A percentile compares a stretch with the other conserved stretches of the same genome.
phyloP scores from a whole-genome alignment of 1,140 invertebrate species.

The Brachionus calyciflorus region DNA sequence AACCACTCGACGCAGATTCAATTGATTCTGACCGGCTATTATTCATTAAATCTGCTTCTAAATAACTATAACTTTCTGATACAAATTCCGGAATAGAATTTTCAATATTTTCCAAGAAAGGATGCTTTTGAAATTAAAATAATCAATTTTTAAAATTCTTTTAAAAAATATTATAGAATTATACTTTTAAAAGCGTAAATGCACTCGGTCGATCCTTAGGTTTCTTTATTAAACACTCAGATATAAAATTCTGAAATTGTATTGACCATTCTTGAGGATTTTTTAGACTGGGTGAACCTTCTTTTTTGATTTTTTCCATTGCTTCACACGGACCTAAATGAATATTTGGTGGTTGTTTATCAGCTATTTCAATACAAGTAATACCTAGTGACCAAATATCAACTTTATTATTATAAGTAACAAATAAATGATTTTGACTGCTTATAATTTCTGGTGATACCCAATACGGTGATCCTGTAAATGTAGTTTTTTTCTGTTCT shows the following conservation, averaged over 20 bases:
- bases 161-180: neutral
- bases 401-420: constrained; percentile 73
- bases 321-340: constrained; percentile 99
- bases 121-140: neutral
- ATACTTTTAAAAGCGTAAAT: neutral
- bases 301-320: constrained; percentile 96
- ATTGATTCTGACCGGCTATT: too few species aligned
- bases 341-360: constrained; percentile 97
- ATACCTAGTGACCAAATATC: constrained; percentile 87
- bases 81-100: neutral
- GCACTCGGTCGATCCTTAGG: neutral
- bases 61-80: neutral
- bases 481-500: constrained; percentile 66
- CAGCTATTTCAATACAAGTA: constrained; percentile 96
- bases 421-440: constrained; percentile 24
- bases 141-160: neutral
- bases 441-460: constrained; percentile 79
- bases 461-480: constrained; percentile 97
- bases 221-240: constrained; percentile 54
- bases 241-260: constrained; percentile 88
- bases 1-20: too few species aligned
- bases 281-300: constrained; percentile 84
- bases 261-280: constrained; percentile 66
- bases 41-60: neutral
- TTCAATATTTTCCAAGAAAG: neutral